Evolutionary conservation across 2,113 vertebrate genomes (phyloP).

Genomic region (Leiothrix lutea): DNA sequence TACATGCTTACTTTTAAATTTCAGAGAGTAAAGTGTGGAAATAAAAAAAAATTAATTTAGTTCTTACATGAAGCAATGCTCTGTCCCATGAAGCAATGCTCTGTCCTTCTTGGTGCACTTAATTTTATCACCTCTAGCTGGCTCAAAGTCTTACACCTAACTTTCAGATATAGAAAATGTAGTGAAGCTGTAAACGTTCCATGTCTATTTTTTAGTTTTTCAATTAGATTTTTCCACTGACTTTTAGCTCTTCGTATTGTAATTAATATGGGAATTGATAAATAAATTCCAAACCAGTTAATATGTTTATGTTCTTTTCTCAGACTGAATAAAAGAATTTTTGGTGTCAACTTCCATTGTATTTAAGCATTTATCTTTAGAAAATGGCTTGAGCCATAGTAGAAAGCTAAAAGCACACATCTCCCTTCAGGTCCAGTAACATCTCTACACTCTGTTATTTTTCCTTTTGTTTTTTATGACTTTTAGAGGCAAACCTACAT

Average conservation of each 20-base stretch:
- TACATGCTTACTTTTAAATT: neutral
- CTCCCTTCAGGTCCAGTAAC: neutral
- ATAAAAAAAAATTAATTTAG: neutral
- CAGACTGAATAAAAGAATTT: neutral
- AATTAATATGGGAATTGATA: neutral
- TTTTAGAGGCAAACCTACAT: neutral
- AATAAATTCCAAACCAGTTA: neutral
- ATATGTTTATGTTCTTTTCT: neutral
- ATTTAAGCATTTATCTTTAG: neutral
- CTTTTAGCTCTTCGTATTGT: neutral
- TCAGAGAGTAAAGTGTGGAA: accelerated
- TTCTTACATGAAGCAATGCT: neutral
- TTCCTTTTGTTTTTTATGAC: no score
- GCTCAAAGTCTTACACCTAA: neutral
- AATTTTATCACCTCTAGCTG: neutral
- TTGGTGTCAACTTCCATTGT: neutral
- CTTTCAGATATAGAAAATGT: neutral
- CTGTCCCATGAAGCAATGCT: neutral
- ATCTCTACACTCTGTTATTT: neutral
- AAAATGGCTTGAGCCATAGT: neutral
- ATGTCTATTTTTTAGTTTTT: neutral
- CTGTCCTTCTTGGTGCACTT: neutral
- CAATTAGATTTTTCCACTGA: neutral
- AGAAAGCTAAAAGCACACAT: neutral
- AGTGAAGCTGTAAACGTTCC: neutral